phyloP scores from a whole-genome alignment of 2,888 invertebrate species.

The Stegana nigrithorax region DNA sequence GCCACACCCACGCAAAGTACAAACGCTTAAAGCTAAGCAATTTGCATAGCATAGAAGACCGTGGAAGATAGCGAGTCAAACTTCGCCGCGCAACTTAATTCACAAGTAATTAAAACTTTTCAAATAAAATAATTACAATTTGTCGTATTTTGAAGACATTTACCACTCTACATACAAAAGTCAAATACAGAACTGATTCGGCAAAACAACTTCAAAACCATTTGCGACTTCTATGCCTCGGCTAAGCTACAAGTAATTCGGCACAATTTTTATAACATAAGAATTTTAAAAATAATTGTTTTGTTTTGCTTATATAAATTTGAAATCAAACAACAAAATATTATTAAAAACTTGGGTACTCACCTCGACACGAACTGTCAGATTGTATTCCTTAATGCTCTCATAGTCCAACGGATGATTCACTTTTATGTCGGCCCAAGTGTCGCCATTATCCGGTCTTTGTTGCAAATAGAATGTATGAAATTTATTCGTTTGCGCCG shows the following conservation, averaged over 20 bases:
- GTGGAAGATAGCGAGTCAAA: slow-evolving; percentile 18
- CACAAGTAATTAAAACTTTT: slow-evolving; percentile 58
- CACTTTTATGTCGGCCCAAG: slow-evolving; percentile 96
- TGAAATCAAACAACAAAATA: slow-evolving; percentile 4
- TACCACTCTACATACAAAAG: slow-evolving; percentile 49
- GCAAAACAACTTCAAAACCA: not conserved
- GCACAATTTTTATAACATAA: too few species aligned
- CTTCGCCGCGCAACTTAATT: slow-evolving; percentile 2
- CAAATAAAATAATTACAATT: slow-evolving; percentile 55
- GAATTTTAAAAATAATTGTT: too few species aligned
- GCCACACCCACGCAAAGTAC: too few species aligned
- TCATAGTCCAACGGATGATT: slow-evolving; percentile 96
- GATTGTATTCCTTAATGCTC: slow-evolving; percentile 93
- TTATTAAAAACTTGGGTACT: slow-evolving; percentile 55
- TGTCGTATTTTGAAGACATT: slow-evolving; percentile 45
- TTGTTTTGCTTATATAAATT: slow-evolving; percentile 24
- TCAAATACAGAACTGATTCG: slow-evolving; percentile 47
- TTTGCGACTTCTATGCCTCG: too few species aligned
- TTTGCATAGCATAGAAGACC: not conserved
- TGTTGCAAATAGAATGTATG: slow-evolving; percentile 97
- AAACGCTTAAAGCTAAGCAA: too few species aligned
- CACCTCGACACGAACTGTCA: slow-evolving; percentile 96
- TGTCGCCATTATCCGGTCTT: slow-evolving; percentile 89
- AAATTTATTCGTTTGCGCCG: slow-evolving; percentile 95
- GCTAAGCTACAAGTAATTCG: too few species aligned